Percentiles rank a stretch among this genome's conserved stretches.
phyloP scores from a whole-genome alignment of 2,797 vertebrate genomes.

The Anas capensis region DNA sequence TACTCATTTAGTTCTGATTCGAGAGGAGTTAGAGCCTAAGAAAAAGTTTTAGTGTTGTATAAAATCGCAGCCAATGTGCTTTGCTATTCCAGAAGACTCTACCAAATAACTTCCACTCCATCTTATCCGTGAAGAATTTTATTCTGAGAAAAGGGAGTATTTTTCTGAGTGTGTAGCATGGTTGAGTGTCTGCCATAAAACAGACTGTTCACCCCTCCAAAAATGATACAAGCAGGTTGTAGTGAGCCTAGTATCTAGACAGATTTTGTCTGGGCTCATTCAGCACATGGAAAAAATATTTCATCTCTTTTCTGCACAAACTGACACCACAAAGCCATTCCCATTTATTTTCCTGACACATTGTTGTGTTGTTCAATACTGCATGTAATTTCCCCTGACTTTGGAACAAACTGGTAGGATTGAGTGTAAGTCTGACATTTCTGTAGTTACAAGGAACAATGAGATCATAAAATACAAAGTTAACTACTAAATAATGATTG shows the following conservation, averaged over 20 bases:
- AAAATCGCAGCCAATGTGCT: neutral
- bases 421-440: constrained; percentile 11
- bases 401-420: neutral
- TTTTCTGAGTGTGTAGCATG: constrained; percentile 14
- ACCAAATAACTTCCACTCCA: neutral
- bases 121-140: constrained; percentile 37
- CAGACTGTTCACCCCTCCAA: neutral
- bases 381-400: neutral
- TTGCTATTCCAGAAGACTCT: constrained; percentile 5
- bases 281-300: constrained; percentile 51
- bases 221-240: constrained; percentile 34
- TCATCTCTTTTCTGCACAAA: constrained; percentile 26
- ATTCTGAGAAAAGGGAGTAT: constrained; percentile 45
- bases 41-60: neutral
- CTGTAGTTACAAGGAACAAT: neutral
- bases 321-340: constrained; percentile 32
- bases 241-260: constrained; percentile 8
- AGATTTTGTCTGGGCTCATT: constrained; percentile 48
- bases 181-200: constrained; percentile 50
- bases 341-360: constrained; percentile 36
- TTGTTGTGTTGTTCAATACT: neutral
- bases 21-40: neutral
- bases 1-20: constrained; percentile 45
- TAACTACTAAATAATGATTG: neutral
- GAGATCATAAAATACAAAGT: constrained; percentile 14